Base-by-base conservation (phyloP, 2,113 vertebrate species). In the Clarias batrachus region DNA sequence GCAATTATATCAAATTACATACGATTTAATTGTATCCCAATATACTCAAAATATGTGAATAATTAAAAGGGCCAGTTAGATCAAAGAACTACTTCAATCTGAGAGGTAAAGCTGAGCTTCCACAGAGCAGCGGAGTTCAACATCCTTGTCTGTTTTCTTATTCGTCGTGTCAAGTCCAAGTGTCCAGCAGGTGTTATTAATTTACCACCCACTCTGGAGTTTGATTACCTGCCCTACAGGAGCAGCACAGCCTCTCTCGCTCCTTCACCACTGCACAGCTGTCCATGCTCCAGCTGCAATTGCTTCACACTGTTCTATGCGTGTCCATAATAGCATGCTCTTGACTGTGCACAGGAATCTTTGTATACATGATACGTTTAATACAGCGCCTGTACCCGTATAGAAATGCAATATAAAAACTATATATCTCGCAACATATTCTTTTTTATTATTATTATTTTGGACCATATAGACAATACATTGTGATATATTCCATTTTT, bases 171-270 rank as follows among this genome's bases (percentile, higher is more conserved):
- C 60, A 68, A 56, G 56, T 80, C 66, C 19, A 71, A 33, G 65
- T 82, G 59, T 86, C 85, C 79, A 81, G 85, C 68, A 82, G 79
- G 54, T 63, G 56, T 60, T 52, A 60, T 21, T 52, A 62, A 52
- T 86, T 74, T 82, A 74, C 63, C 41, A 54, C 68, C 79, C 76
- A 82, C 66, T 68, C 57, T 73, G 70, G 66, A 56, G 41, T 60
- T 71, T 73, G 79, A 81, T 81, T 81, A 86, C 54, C 65, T 81
- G 23, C 54, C 25, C 77, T 81, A 71, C 79, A 73, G 56, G 52
- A 60, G 65, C 65, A 70, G 62, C 76, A 41, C 70, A 52, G 60
- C 74, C 74, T 66, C 60, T 54, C 30, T 84, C 3, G 0, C 14
- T 37, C 52, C 14, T 12, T 27, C 62, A 56, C 74, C 65, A 52